Evolutionary conservation across 2,888 invertebrate species (phyloP).

Genomic region (Drosophila niveifrons): DNA sequence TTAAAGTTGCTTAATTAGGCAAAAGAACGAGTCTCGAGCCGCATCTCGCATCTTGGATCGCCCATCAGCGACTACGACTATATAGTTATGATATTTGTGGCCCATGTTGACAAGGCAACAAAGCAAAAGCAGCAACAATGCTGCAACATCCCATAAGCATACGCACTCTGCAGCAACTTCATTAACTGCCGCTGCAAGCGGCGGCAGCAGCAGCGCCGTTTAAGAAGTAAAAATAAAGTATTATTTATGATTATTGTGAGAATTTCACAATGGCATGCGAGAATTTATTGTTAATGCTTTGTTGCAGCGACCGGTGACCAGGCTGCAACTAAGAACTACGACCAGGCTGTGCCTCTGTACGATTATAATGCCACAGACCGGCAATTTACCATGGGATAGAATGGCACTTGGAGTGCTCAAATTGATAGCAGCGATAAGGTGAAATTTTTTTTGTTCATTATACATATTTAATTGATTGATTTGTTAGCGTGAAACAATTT

Average conservation of each 20-base stretch:
- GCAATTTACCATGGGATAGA: conserved; percentile 31
- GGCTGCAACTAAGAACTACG: conserved; percentile 36
- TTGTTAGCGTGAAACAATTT: not conserved
- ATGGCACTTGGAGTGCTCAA: conserved; percentile 3
- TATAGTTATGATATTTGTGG: conserved; percentile 60
- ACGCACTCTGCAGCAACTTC: conserved; percentile 65
- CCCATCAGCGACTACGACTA: not conserved
- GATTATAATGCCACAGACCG: conserved; percentile 9
- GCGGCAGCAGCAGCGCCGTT: conserved; percentile 58
- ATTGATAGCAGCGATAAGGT: not conserved
- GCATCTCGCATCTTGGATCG: conserved; percentile 15
- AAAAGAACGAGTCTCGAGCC: conserved; percentile 23
- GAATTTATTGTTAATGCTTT: conserved; percentile 81
- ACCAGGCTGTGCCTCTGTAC: conserved; percentile 18
- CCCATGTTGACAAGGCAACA: conserved; percentile 67
- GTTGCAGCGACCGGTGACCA: conserved; percentile 41
- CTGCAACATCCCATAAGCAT: conserved; percentile 3
- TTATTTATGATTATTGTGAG: conserved; percentile 84
- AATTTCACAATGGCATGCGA: conserved; percentile 83
- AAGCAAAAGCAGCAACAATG: conserved; percentile 29
- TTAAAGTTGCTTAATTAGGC: conserved; percentile 73
- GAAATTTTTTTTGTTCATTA: not conserved
- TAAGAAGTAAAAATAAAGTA: conserved; percentile 79
- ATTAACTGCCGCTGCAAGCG: conserved; percentile 52
- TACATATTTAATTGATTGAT: not conserved